Conservation (phyloP, 2,113 vertebrate species). For the Spheniscus mendiculus region DNA sequence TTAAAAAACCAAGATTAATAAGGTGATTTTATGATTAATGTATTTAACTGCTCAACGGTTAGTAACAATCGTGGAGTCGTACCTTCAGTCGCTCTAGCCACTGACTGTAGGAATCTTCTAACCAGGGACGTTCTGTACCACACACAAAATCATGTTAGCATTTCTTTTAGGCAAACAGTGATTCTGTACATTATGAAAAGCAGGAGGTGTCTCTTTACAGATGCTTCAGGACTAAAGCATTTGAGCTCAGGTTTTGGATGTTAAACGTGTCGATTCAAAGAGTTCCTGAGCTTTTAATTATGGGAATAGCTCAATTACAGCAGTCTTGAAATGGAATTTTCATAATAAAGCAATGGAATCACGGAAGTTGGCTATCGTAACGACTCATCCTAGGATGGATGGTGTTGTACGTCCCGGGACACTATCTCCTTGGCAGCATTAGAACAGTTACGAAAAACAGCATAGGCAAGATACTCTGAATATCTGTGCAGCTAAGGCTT, state of each 20-base stretch:
- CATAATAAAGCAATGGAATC: not conserved
- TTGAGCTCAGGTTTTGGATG: not conserved
- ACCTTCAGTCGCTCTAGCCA: slow-evolving; percentile 94
- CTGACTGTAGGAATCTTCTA: slow-evolving; percentile 87
- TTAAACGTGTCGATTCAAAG: not conserved
- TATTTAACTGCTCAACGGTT: not conserved
- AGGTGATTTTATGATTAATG: not conserved
- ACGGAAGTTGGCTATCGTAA: rapidly evolving
- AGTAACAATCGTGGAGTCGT: rapidly evolving
- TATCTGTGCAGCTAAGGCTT: not conserved
- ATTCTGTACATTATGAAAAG: not conserved
- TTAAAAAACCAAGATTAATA: not conserved
- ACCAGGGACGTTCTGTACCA: slow-evolving; percentile 89
- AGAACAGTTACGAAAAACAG: not conserved
- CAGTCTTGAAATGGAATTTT: not conserved
- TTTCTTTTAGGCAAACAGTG: not conserved
- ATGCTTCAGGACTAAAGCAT: not conserved
- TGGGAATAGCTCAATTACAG: not conserved
- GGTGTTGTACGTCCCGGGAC: not conserved
- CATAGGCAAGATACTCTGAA: rapidly evolving
- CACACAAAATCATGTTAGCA: not conserved
- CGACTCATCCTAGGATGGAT: rapidly evolving
- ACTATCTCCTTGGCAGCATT: not conserved
- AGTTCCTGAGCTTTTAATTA: not conserved
- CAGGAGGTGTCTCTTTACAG: not conserved